Conservation (phyloP, 2,113 vertebrate genomes). For the Otus sunia region DNA sequence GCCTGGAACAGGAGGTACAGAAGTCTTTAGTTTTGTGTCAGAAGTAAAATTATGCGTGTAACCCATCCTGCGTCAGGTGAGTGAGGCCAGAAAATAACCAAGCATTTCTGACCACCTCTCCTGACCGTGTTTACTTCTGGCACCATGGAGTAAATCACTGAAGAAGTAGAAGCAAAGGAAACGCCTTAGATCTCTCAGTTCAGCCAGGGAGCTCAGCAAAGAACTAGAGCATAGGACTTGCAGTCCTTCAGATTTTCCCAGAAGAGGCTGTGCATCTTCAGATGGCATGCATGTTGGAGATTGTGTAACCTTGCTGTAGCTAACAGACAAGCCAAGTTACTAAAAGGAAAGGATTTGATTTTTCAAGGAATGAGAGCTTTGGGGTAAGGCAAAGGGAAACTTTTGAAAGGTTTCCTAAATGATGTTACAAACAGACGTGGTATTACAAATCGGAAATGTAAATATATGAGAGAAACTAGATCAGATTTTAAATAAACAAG, state of each 20-base stretch:
- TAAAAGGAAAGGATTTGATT: neutral
- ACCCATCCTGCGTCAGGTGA: neutral
- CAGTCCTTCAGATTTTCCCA: neutral
- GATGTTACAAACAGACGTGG: neutral
- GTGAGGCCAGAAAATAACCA: neutral
- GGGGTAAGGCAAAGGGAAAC: neutral
- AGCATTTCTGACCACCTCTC: neutral
- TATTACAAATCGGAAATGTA: neutral
- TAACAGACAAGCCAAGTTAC: neutral
- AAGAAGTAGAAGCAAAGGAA: neutral
- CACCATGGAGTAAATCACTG: neutral
- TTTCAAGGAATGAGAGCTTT: neutral
- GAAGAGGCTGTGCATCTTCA: neutral
- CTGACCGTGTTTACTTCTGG: neutral
- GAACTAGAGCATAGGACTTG: neutral
- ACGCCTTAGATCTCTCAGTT: neutral
- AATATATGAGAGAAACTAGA: neutral
- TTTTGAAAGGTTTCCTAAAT: neutral
- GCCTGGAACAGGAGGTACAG: neutral
- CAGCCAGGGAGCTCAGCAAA: neutral
- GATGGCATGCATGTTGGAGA: neutral
- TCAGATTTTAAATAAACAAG: neutral
- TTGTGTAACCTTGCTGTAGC: neutral
- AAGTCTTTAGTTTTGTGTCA: neutral
- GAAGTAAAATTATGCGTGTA: neutral